Evolutionary conservation across 2,113 vertebrate species (phyloP).

Genomic region (Macaca nemestrina): DNA sequence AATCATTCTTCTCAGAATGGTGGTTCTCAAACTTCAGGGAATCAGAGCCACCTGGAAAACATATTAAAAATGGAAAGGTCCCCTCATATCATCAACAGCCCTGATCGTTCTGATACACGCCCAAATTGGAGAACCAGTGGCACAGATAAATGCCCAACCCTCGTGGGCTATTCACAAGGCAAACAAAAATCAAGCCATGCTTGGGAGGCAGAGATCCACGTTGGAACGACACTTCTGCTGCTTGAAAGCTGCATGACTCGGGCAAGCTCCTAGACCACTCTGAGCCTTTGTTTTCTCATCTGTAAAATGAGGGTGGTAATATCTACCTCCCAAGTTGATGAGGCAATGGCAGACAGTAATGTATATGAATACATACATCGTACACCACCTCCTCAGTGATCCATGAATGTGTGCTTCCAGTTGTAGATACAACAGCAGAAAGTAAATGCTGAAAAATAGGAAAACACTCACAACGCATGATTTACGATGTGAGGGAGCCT

Average conservation of each 20-base stretch:
- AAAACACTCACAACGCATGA: background rate
- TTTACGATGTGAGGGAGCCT: background rate
- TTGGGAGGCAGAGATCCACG: background rate
- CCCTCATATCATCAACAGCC: no score
- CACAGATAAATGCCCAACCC: background rate
- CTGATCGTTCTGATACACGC: background rate
- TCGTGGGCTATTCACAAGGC: background rate
- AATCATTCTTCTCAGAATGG: background rate
- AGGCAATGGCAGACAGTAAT: rapidly evolving
- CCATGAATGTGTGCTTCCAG: rapidly evolving
- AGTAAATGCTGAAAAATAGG: background rate
- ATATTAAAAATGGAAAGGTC: background rate
- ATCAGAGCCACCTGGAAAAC: background rate
- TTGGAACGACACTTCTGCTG: background rate
- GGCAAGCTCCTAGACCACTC: background rate
- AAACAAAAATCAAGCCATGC: background rate
- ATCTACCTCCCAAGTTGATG: background rate
- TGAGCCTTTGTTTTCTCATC: background rate
- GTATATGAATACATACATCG: rapidly evolving
- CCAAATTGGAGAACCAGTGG: background rate
- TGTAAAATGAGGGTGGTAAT: background rate
- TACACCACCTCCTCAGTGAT: background rate
- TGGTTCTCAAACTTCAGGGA: background rate
- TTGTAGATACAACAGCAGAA: background rate
- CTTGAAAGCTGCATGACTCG: background rate